Base-by-base conservation (phyloP, 2,888 invertebrate species). In the Catonia carolina region DNA sequence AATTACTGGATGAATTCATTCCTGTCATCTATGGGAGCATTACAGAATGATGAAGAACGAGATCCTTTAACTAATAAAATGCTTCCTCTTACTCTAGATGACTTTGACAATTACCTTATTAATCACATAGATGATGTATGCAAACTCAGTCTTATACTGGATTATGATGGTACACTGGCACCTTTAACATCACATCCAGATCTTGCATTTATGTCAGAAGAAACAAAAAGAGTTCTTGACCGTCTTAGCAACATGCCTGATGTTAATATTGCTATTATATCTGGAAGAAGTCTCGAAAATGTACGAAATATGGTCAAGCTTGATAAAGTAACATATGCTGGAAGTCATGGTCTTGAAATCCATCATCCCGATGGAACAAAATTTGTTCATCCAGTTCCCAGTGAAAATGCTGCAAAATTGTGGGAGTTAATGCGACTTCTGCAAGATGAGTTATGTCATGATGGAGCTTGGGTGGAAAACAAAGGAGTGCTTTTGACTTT, bases 391-490 rank as follows among this genome's bases (percentile, higher is more conserved):
- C 74, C 74, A 7, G 69, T 74, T 33, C 73, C 73, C n/a, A 66
- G 66, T 37, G 73, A 73, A 37, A 72, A 71, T 57, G 71, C 71
- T 48, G 69, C 69, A 12, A 69, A 71, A 56, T 64, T 73, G 18
- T 63, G 67, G 48, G 67, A 64, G 17, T 64, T 74, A 6, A 64
- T 70, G 58, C 64, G 69, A 42, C 64, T 65, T 27, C 65, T 74
- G 27, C 69, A 72, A 56, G 67, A 67, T 22, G 67, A 70, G 55
- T 70, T 70, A 12, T 72, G 72, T 61, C 66, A 64, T 49, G 69
- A 72, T 50, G 73, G 74, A 17, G 73, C 74, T 15, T 74, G 73
- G 73, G 69, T 73, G 10, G 74, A 74, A 60, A 71, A 73, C 63
- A 74, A 74, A 64, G 73, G 73, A 2, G 68, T 70, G 7, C 62